phyloP scores from a whole-genome alignment of 2,888 invertebrate genomes.

The Mesopsocus fuscifrons region DNA sequence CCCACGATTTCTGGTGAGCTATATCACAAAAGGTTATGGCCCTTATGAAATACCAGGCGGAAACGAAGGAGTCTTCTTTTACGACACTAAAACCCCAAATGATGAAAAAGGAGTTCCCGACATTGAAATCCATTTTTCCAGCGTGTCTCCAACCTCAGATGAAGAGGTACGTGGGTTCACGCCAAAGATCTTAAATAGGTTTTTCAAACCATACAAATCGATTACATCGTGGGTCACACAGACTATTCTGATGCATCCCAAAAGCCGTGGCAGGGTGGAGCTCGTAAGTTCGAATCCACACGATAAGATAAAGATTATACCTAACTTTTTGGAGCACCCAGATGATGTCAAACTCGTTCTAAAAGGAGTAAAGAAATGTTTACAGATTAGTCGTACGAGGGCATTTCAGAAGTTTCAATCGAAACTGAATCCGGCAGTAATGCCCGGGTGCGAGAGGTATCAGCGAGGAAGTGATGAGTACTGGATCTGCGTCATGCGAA shows the following conservation, averaged over 20 bases:
- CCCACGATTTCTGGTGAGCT: slow-evolving; percentile 17
- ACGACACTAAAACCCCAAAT: slow-evolving; percentile 22
- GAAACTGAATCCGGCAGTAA: slow-evolving; percentile 15
- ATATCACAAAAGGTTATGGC: slow-evolving; percentile 19
- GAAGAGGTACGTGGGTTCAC: background rate
- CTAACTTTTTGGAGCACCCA: slow-evolving; percentile 11
- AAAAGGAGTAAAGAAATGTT: slow-evolving; percentile 16
- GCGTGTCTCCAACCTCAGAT: slow-evolving; percentile 23
- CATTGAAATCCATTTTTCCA: slow-evolving; percentile 24
- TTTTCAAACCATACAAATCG: background rate
- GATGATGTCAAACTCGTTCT: slow-evolving; percentile 8
- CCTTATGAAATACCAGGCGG: slow-evolving; percentile 25
- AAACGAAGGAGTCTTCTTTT: slow-evolving; percentile 27
- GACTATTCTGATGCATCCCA: slow-evolving; percentile 10
- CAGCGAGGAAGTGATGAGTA: slow-evolving; percentile 15
- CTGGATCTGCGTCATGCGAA: slow-evolving; percentile 14
- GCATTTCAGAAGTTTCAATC: slow-evolving; percentile 17
- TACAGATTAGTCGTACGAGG: slow-evolving; percentile 16
- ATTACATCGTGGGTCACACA: background rate
- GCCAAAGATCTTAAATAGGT: background rate
- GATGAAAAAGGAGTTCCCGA: slow-evolving; percentile 24
- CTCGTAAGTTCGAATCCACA: slow-evolving; percentile 1
- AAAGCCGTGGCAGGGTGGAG: slow-evolving; percentile 8
- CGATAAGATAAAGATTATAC: slow-evolving; percentile 4
- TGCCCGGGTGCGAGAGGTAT: slow-evolving; percentile 19